Conservation (phyloP, 53 echinoderm and acorn worm species). For the Holothuria scabra region DNA sequence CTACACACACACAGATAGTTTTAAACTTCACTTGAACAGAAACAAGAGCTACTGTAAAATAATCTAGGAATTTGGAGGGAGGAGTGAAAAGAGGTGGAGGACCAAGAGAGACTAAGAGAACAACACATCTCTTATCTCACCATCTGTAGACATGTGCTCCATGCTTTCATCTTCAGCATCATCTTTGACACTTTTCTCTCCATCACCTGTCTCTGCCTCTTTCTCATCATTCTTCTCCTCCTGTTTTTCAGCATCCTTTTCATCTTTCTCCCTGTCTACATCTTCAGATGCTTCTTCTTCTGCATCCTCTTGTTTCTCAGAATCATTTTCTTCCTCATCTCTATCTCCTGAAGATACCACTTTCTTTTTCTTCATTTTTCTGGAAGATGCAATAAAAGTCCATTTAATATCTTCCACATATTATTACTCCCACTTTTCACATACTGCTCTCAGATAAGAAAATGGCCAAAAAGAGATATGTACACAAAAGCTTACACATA, state of each 20-base stretch:
- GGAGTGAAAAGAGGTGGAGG: no score
- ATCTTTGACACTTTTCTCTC: background rate
- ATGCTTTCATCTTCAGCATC: background rate
- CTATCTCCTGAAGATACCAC: no score
- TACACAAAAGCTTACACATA: no score
- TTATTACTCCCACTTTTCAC: background rate
- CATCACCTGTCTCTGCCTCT: background rate
- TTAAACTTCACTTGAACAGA: no score
- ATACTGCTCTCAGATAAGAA: background rate
- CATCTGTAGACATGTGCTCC: background rate
- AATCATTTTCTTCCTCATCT: background rate
- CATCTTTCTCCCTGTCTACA: background rate
- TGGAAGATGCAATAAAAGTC: background rate
- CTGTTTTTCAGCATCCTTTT: background rate
- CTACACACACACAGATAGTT: no score
- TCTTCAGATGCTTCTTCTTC: background rate
- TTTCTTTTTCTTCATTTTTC: constrained; percentile 15
- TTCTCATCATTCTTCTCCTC: background rate
- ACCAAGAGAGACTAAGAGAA: no score
- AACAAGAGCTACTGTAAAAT: no score
- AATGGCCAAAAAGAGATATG: background rate
- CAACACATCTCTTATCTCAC: background rate
- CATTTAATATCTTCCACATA: background rate
- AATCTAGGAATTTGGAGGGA: no score
- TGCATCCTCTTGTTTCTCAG: background rate